Evolutionary conservation across 2,797 vertebrate genomes (phyloP).

Genomic region (Coregonus ussuriensis): DNA sequence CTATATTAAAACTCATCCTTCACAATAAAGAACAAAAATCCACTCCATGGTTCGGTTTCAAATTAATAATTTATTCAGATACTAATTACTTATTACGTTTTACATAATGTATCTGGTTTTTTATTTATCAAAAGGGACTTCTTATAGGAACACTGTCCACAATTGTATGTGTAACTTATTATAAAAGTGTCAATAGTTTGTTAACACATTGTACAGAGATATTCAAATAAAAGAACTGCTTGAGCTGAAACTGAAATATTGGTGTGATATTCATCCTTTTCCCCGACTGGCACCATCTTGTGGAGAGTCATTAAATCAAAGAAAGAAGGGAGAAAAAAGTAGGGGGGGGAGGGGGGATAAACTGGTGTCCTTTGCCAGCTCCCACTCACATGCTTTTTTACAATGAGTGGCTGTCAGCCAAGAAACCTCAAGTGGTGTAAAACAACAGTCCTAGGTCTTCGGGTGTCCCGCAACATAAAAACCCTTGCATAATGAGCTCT

Average conservation of each 20-base stretch:
- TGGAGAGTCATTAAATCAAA: slow-evolving; percentile 48
- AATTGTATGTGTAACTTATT: slow-evolving; percentile 26
- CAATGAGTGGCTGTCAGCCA: slow-evolving; percentile 43
- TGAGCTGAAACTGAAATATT: slow-evolving; percentile 13
- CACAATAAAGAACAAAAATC: background rate
- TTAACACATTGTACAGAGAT: slow-evolving; percentile 25
- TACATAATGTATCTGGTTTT: slow-evolving; percentile 31
- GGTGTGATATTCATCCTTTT: slow-evolving; percentile 20
- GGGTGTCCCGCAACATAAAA: slow-evolving; percentile 40
- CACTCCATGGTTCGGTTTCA: slow-evolving; percentile 21
- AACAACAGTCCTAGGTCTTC: slow-evolving; percentile 50
- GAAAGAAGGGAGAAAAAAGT: background rate
- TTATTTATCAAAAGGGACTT: slow-evolving; percentile 51
- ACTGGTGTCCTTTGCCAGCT: slow-evolving; percentile 20
- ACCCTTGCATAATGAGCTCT: slow-evolving; percentile 52
- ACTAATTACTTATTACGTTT: slow-evolving; percentile 38
- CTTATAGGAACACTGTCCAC: slow-evolving; percentile 10
- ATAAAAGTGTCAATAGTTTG: slow-evolving; percentile 55
- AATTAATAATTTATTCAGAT: slow-evolving; percentile 12
- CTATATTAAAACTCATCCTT: slow-evolving; percentile 3
- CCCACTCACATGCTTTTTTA: slow-evolving; percentile 40
- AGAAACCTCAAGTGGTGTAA: slow-evolving; percentile 46
- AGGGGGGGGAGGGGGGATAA: background rate
- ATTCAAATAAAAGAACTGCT: slow-evolving; percentile 13
- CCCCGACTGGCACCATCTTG: slow-evolving; percentile 64